Evolutionary conservation across 2,888 invertebrate species (phyloP).

Genomic region (Cosmia trapezina): DNA sequence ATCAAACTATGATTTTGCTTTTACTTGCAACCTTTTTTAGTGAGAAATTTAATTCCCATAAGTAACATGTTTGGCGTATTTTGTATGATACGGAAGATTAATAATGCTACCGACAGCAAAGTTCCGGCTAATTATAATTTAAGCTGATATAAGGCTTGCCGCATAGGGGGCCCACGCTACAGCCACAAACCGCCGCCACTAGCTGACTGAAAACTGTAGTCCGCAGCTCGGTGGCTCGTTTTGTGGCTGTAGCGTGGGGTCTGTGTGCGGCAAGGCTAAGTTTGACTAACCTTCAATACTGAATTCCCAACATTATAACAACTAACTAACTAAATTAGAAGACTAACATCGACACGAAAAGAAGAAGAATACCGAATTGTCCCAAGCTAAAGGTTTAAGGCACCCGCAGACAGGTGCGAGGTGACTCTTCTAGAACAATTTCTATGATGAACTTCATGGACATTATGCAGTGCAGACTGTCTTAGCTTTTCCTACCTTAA

Average conservation of each 20-base stretch:
- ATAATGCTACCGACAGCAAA: not conserved
- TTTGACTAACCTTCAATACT: not conserved
- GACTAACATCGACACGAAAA: not conserved
- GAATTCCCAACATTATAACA: not conserved
- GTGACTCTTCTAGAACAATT: too few species aligned
- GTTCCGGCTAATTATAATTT: too few species aligned
- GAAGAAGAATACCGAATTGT: not conserved
- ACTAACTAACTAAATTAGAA: not conserved
- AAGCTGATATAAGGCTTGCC: not conserved
- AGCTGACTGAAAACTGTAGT: too few species aligned
- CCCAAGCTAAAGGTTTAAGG: too few species aligned
- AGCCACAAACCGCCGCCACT: too few species aligned
- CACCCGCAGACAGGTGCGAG: too few species aligned
- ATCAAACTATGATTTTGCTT: not conserved
- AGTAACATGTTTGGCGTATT: not conserved
- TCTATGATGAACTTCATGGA: too few species aligned
- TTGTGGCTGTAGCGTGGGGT: too few species aligned
- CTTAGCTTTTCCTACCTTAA: not conserved
- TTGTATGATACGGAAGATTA: not conserved
- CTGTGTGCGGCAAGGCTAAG: too few species aligned
- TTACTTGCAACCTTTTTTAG: not conserved
- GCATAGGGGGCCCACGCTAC: too few species aligned
- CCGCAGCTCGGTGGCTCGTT: too few species aligned
- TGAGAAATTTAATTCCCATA: not conserved
- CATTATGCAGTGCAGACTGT: not conserved